Evolutionary conservation across 2,113 vertebrate genomes (phyloP), one percentile per base, ranked within the genome.

Genomic region (Prietella phreatophila): DNA sequence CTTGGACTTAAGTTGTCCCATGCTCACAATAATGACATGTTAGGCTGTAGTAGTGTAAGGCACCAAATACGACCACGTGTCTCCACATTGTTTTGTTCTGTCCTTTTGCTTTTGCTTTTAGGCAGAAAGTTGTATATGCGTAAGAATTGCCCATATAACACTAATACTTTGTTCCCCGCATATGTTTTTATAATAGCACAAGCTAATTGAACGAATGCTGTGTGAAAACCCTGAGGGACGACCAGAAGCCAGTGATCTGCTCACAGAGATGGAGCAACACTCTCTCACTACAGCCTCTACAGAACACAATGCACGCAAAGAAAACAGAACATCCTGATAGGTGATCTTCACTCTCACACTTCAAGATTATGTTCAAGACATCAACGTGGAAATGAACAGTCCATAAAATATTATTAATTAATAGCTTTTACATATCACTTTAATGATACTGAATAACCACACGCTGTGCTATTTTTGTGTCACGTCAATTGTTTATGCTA

Each of bases 141-240:
- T 60, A 58, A 36, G 33, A 60, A 11, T 47, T n/a, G 25, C 20
- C 6, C 22, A 42, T 47, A 10, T 27, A 11, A 75, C 0, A 56
- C 42, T 79, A 63, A 65, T 83, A 42, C 20, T 39, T 30, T 80
- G 4, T 82, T 36, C 56, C 36, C 22, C 3, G 0, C 36, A 82
- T 27, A 14, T 82, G 27, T 47, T 47, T 30, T 61, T 82, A 39
- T 42, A n/a, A 82, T 88, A 95, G 95, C 17, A 58, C 67, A 76
- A 63, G 27, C 82, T 94, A 14, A 94, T 95, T 2, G 25, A 69
- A 5, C 67, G 19, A 22, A 93, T 95, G 93, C 88, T 95, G 85
- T 36, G 53, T 88, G 6, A 67, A 71, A 65, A 88, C 0, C 92
- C 94, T 85, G 42, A 89, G 36, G 58, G 85, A 2, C 90, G 95